Percentiles rank a stretch among this genome's conserved stretches.
These are phyloP conservation scores for Diaperis boleti DNA, from an alignment of 2,888 invertebrate species.

Conservation along the genomic window DNA sequence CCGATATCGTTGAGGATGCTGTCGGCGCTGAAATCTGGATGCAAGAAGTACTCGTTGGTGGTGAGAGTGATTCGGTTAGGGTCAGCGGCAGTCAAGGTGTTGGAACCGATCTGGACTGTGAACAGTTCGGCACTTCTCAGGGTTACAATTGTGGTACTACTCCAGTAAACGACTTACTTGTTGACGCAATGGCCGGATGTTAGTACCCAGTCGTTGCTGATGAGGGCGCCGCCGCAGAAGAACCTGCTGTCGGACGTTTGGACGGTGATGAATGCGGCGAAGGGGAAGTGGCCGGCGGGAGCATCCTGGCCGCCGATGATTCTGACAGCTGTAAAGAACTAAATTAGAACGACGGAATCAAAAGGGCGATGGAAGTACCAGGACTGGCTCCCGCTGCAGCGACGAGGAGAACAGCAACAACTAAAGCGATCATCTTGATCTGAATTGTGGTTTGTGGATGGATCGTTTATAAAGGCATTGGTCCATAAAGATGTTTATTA, in stretches of 20 bases:
- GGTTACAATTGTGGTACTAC: too few relatives aligned
- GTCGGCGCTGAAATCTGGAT: constrained; percentile 21
- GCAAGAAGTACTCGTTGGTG: neutral
- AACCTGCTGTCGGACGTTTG: constrained; percentile 10
- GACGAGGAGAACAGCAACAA: too few relatives aligned
- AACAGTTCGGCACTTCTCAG: constrained; percentile 11
- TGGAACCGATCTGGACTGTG: constrained; percentile 18
- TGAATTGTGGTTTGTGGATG: too few relatives aligned
- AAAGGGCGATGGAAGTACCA: too few relatives aligned
- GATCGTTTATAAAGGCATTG: too few relatives aligned
- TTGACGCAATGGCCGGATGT: constrained; percentile 22
- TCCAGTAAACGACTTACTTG: constrained; percentile 11
- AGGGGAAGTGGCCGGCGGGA: constrained; percentile 17
- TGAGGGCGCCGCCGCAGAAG: constrained; percentile 29
- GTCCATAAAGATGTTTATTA: too few relatives aligned
- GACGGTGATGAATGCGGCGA: constrained; percentile 26
- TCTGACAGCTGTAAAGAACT: neutral
- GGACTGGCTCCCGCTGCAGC: neutral
- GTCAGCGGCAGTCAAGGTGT: neutral
- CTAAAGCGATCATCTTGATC: too few relatives aligned
- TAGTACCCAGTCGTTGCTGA: neutral
- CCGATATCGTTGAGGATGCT: constrained; percentile 16
- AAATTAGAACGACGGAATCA: too few relatives aligned
- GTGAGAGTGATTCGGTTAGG: neutral
- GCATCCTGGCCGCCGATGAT: constrained; percentile 28